Percentiles rank a stretch among this genome's conserved stretches.
These are phyloP conservation scores for Phasianus colchicus DNA, from an alignment of 2,113 vertebrate genomes.

Conservation along the genomic window DNA sequence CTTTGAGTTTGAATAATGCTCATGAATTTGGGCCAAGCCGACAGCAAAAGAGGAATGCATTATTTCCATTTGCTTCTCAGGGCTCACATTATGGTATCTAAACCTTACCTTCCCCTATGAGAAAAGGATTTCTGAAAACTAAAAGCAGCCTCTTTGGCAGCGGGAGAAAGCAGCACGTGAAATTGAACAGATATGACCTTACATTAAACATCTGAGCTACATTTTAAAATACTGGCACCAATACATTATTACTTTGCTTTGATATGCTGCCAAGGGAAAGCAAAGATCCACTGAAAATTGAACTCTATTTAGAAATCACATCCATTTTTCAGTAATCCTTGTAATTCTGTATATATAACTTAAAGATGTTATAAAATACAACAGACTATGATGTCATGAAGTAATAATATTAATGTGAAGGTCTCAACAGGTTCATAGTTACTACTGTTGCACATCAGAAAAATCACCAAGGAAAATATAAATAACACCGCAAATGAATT, in stretches of 20 bases:
- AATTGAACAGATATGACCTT: constrained; percentile 24
- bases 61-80: neutral
- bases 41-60: neutral
- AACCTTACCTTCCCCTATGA: neutral
- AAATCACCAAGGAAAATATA: neutral
- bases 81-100: neutral
- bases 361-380: neutral
- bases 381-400: neutral
- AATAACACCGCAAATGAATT: neutral
- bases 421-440: neutral
- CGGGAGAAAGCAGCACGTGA: constrained; percentile 16
- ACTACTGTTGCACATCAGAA: neutral
- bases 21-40: neutral
- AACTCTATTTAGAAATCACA: neutral
- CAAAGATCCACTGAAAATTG: neutral
- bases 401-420: neutral
- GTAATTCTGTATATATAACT: neutral
- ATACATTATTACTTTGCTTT: constrained; percentile 43
- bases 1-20: fast-evolving
- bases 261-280: constrained; percentile 41
- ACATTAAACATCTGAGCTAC: constrained; percentile 43
- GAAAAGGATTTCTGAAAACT: constrained; percentile 17
- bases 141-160: constrained; percentile 10
- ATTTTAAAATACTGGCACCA: constrained; percentile 17
- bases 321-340: constrained; percentile 15